A percentile compares a stretch with the other conserved stretches of the same genome.
These are phyloP conservation scores for Nomada ruficornis DNA, from an alignment of 2,888 invertebrate species.

Conservation along the genomic window DNA sequence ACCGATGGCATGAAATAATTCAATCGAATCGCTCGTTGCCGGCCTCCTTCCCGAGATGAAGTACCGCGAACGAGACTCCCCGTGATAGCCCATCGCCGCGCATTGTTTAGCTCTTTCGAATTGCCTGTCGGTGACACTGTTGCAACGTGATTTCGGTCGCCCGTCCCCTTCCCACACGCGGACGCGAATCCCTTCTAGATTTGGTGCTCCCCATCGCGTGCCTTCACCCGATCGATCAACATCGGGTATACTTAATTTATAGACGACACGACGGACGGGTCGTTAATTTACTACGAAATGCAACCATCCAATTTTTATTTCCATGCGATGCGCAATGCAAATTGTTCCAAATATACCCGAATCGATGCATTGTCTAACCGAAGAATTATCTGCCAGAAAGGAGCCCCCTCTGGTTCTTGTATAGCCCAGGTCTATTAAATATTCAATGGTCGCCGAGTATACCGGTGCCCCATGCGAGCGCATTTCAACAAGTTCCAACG, in stretches of 20 bases:
- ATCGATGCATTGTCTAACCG: too few relatives aligned
- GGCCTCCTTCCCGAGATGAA: conserved; percentile 49
- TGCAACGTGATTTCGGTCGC: conserved; percentile 32
- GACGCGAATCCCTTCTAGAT: conserved; percentile 31
- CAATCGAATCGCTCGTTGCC: conserved; percentile 66
- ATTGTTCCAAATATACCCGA: too few relatives aligned
- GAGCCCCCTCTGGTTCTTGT: conserved; percentile 34
- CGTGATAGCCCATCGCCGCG: conserved; percentile 62
- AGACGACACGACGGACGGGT: not conserved
- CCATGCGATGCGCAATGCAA: too few relatives aligned
- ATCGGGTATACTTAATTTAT: conserved; percentile 15
- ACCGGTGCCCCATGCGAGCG: conserved; percentile 26
- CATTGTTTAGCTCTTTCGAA: conserved; percentile 59
- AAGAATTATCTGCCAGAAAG: not conserved
- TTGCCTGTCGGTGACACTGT: conserved; percentile 41
- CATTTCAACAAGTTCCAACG: conserved; percentile 58
- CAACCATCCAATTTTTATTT: too few relatives aligned
- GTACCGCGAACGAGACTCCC: conserved; percentile 39
- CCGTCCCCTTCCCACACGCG: not conserved
- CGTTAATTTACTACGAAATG: not conserved
- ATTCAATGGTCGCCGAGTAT: conserved; percentile 54
- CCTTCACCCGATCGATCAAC: conserved; percentile 20
- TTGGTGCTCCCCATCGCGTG: not conserved
- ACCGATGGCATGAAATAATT: conserved; percentile 72
- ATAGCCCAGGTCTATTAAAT: conserved; percentile 54